These are phyloP conservation scores for Peromyscus eremicus DNA, from an alignment of 2,797 vertebrate genomes.

Conservation along the genomic window DNA sequence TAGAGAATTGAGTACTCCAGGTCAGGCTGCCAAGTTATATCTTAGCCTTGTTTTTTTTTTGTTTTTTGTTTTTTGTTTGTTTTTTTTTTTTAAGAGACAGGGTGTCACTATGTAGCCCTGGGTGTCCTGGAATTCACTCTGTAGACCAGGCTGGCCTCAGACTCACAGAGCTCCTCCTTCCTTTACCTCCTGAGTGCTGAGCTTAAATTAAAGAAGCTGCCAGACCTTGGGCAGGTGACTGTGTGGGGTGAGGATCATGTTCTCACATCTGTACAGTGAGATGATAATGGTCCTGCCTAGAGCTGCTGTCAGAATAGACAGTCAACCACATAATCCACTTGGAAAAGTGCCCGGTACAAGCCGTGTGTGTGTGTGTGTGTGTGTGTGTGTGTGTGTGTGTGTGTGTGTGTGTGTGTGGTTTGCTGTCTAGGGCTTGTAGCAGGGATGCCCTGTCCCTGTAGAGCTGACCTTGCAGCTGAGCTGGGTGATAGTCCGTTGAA, in stretches of 20 bases:
- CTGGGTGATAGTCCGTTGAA: background rate
- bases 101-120: background rate
- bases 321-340: background rate
- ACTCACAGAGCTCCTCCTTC: background rate
- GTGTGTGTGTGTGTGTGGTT: accelerated
- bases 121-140: background rate
- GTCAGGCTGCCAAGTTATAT: background rate
- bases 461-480: background rate
- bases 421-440: background rate
- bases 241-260: background rate
- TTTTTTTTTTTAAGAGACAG: no score
- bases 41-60: background rate
- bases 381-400: accelerated
- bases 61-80: background rate
- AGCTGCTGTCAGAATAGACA: background rate
- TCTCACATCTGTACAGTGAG: background rate
- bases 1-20: background rate
- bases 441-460: background rate
- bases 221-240: background rate
- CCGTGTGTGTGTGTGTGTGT: accelerated
- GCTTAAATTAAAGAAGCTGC: background rate
- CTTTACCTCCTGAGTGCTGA: background rate
- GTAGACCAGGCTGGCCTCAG: background rate
- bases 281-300: background rate
- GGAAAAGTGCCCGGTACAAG: background rate